These are phyloP conservation scores for Pterobdella sp. DNA, from an alignment of 2,888 invertebrate species.

Conservation along the genomic window DNA sequence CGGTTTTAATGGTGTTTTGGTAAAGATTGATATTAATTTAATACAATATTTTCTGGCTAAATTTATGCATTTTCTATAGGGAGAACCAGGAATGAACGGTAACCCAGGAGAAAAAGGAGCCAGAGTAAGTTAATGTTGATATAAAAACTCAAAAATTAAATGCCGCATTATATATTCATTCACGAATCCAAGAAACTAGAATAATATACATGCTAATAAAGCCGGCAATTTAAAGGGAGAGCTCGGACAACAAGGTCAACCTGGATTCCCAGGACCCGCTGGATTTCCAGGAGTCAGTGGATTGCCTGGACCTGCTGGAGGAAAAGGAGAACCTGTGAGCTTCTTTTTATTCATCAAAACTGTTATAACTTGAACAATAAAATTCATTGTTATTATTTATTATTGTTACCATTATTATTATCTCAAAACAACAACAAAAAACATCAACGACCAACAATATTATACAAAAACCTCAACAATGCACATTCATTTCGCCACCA, in stretches of 20 bases:
- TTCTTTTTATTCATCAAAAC: not conserved
- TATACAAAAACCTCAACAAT: too few species aligned
- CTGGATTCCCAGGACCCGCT: slow-evolving; percentile 32
- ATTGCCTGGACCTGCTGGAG: slow-evolving; percentile 29
- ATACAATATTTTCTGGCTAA: too few species aligned
- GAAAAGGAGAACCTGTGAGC: slow-evolving; percentile 33
- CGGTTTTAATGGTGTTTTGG: too few species aligned
- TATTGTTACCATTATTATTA: not conserved
- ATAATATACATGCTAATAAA: too few species aligned
- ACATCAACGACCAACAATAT: not conserved
- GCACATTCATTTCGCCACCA: not conserved
- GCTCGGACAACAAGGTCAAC: slow-evolving; percentile 24
- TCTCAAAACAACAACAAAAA: not conserved
- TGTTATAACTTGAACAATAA: too few species aligned
- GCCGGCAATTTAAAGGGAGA: too few species aligned
- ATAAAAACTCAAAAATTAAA: not conserved
- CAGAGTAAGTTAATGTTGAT: slow-evolving; percentile 30
- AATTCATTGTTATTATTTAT: too few species aligned
- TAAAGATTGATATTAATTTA: too few species aligned
- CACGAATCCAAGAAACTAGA: too few species aligned
- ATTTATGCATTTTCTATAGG: slow-evolving; percentile 21
- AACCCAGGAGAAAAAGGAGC: slow-evolving; percentile 36
- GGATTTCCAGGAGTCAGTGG: slow-evolving; percentile 33
- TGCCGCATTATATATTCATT: too few species aligned
- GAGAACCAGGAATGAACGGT: slow-evolving; percentile 34